phyloP scores from a whole-genome alignment of 2,888 invertebrate genomes.

The Adineta ricciae region DNA sequence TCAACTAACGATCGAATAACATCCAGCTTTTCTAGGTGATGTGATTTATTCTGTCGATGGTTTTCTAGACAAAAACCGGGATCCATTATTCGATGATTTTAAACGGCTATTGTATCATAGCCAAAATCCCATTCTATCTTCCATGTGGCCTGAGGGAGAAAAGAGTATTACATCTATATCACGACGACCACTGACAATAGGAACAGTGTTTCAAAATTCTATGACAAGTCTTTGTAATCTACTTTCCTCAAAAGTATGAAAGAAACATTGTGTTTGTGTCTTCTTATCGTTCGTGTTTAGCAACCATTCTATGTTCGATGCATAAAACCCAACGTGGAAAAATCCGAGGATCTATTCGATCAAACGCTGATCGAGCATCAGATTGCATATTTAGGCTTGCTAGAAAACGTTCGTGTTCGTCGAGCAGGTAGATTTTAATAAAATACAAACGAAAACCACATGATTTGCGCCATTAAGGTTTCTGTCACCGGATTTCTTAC shows the following conservation, averaged over 20 bases:
- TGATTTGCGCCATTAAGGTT: not conserved
- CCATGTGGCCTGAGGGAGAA: constrained; percentile 94
- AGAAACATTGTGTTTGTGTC: no score
- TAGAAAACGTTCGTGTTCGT: constrained; percentile 87
- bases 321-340: constrained; percentile 88
- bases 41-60: constrained; percentile 79
- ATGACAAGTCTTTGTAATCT: constrained; percentile 80
- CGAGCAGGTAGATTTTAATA: constrained; percentile 67
- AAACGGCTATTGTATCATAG: constrained; percentile 80
- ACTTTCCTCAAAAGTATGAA: constrained; percentile 63
- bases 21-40: constrained; percentile 55
- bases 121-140: constrained; percentile 63
- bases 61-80: constrained; percentile 93
- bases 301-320: constrained; percentile 93
- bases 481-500: not conserved
- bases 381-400: constrained; percentile 69
- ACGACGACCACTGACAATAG: constrained; percentile 84
- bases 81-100: constrained; percentile 89
- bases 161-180: constrained; percentile 75
- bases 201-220: constrained; percentile 82
- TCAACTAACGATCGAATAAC: not conserved
- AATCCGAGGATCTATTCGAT: constrained; percentile 75
- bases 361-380: constrained; percentile 61
- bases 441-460: not conserved
- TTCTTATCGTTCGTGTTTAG: constrained; percentile 38